Evolutionary conservation across 2,888 invertebrate species (phyloP).

Genomic region (Gryllus longicercus): DNA sequence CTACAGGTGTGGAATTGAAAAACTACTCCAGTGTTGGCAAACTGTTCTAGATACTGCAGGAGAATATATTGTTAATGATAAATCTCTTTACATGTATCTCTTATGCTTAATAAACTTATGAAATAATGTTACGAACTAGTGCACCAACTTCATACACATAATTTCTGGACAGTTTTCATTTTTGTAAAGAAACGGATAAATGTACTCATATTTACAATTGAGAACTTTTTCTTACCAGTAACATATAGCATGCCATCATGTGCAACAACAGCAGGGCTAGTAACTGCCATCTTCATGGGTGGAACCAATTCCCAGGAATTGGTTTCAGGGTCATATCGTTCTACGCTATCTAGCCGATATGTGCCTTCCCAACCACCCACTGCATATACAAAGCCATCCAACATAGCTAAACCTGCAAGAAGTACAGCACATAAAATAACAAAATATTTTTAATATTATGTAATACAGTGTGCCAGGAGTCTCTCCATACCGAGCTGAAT

Average conservation of each 20-base stretch:
- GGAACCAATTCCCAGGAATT: slow-evolving; percentile 50
- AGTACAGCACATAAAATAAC: background rate
- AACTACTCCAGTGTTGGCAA: too few species aligned
- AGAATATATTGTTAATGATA: too few species aligned
- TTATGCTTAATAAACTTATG: background rate
- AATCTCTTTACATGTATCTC: too few species aligned
- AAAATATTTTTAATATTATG: background rate
- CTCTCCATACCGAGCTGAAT: too few species aligned
- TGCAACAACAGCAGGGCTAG: slow-evolving; percentile 50
- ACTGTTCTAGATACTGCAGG: too few species aligned
- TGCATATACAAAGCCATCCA: slow-evolving; percentile 53
- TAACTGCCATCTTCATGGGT: slow-evolving; percentile 49
- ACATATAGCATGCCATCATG: slow-evolving; percentile 49
- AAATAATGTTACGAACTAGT: background rate
- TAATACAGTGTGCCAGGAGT: too few species aligned
- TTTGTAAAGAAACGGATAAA: background rate
- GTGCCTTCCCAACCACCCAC: slow-evolving; percentile 53
- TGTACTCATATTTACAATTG: background rate
- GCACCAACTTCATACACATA: background rate
- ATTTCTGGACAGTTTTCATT: background rate
- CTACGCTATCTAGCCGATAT: slow-evolving; percentile 48
- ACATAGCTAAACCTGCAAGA: slow-evolving; percentile 48
- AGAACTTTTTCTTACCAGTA: slow-evolving; percentile 43
- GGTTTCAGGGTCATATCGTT: slow-evolving; percentile 49
- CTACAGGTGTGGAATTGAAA: too few species aligned